Base-by-base conservation (phyloP, 2,797 vertebrate species). In the Arnoldichthys spilopterus region DNA sequence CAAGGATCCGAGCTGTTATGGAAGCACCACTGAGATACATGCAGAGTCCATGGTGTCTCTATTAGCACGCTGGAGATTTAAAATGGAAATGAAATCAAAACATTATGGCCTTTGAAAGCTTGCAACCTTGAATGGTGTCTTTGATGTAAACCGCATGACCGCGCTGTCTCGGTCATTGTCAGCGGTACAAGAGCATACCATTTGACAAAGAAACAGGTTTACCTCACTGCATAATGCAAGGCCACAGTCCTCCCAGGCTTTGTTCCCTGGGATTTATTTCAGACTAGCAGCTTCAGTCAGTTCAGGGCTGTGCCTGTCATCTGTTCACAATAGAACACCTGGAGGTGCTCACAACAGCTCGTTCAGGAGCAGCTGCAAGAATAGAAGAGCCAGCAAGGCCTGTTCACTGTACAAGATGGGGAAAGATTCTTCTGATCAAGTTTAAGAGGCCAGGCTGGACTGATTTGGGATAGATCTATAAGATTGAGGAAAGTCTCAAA, bases 31-130 rank as follows among this genome's bases (percentile, higher is more conserved):
- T 53, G 72, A 80, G 64, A 75, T 81, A 88, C 90, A 88, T 37
- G 18, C 40, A 76, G 49, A 77, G 51, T 30, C 49, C 68, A 68
- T 37, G 4, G 26, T 28, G 37, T 61, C 26, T 84, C 78, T 78
- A 76, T 78, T 77, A 81, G 76, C 9, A 45, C 66, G 70, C 8
- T 61, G 22, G 28, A 74, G 43, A 83, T 75, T 81, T 77, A 66
- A 80, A 84, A 86, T 84, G 74, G 66, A 86, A 86, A 83, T 83
- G 75, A 80, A 83, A 84, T 85, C 79, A 83, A 68, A 79, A 81
- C 77, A 79, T 75, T 83, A 79, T 53, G 68, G 32, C 61, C 68
- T 77, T 83, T 83, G 79, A 83, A 81, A 83, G 79, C 81, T 70
- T 7, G 53, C 77, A 40, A 74, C 76, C 79, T 83, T 83, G 79